Evolutionary conservation across 2,888 invertebrate species (phyloP).

Genomic region (Sinodicranocentrus sp.): DNA sequence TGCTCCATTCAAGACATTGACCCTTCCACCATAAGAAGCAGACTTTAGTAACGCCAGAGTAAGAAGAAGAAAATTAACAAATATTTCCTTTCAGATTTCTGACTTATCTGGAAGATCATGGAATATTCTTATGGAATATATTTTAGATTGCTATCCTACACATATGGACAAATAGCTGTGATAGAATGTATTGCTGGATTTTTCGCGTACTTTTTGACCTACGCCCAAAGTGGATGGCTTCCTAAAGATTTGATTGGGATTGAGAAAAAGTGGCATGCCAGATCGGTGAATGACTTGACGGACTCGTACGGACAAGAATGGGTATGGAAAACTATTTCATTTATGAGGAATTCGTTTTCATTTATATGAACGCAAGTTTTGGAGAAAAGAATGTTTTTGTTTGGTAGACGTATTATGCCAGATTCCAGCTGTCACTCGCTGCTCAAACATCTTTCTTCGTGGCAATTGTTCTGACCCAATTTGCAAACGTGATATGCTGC

Average conservation of each 20-base stretch:
- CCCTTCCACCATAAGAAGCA: conserved; percentile 81
- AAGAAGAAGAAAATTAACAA: conserved; percentile 17
- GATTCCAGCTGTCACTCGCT: conserved; percentile 53
- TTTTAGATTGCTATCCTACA: conserved; percentile 48
- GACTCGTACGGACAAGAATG: conserved; percentile 74
- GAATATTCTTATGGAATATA: too few relatives aligned
- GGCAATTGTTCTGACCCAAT: conserved; percentile 71
- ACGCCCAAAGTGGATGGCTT: conserved; percentile 45
- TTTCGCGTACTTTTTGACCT: conserved; percentile 56
- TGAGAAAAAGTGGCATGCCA: conserved; percentile 62
- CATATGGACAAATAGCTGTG: conserved; percentile 49
- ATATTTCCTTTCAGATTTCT: not conserved
- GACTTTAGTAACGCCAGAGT: conserved; percentile 81
- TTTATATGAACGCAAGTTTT: not conserved
- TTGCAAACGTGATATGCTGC: conserved; percentile 72
- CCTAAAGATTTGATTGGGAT: conserved; percentile 59
- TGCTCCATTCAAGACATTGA: conserved; percentile 78
- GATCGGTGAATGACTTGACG: conserved; percentile 67
- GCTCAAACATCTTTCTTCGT: conserved; percentile 73
- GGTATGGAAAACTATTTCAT: conserved; percentile 27
- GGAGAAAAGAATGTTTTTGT: not conserved
- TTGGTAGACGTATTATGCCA: conserved; percentile 55
- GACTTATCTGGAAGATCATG: not conserved
- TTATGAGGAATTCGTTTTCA: not conserved
- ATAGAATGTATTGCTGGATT: conserved; percentile 58